Evolutionary conservation across 1,140 invertebrate genomes (phyloP).

Genomic region (Drusus annulatus): DNA sequence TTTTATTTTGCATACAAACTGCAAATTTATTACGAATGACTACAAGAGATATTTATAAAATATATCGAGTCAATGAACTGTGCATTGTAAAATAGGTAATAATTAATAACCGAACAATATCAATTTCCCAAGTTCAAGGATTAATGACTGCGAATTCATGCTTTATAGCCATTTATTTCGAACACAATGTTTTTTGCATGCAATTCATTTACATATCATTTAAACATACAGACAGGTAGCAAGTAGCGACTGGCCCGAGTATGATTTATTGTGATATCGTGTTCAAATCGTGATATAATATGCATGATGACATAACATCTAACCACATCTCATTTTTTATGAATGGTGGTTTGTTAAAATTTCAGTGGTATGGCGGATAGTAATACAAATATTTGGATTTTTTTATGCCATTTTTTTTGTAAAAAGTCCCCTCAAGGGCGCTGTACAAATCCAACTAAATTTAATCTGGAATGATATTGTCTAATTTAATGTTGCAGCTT

Average conservation of each 20-base stretch:
- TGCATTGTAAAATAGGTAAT: background rate
- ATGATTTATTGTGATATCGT: constrained; percentile 18
- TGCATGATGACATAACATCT: constrained; percentile 5
- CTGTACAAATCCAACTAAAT: too few relatives aligned
- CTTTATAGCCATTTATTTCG: background rate
- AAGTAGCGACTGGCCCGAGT: background rate
- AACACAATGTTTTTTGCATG: constrained; percentile 17
- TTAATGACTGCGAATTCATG: background rate
- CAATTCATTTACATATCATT: constrained; percentile 33
- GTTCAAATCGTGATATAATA: constrained; percentile 7
- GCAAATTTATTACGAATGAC: too few relatives aligned
- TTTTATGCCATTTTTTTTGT: too few relatives aligned
- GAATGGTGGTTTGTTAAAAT: too few relatives aligned
- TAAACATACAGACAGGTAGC: constrained; percentile 1
- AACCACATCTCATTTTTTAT: constrained; percentile 12
- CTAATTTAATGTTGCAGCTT: too few relatives aligned
- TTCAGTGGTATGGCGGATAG: too few relatives aligned
- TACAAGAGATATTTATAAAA: background rate
- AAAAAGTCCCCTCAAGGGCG: too few relatives aligned
- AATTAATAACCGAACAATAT: background rate
- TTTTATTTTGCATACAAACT: too few relatives aligned
- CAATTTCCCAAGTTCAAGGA: constrained; percentile 26
- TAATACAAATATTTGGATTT: too few relatives aligned
- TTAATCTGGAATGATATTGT: too few relatives aligned
- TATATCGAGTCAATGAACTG: background rate